Percentiles rank a stretch among this genome's conserved stretches.
Conservation (phyloP, 2,113 vertebrate genomes). For the Sciurus niger region DNA sequence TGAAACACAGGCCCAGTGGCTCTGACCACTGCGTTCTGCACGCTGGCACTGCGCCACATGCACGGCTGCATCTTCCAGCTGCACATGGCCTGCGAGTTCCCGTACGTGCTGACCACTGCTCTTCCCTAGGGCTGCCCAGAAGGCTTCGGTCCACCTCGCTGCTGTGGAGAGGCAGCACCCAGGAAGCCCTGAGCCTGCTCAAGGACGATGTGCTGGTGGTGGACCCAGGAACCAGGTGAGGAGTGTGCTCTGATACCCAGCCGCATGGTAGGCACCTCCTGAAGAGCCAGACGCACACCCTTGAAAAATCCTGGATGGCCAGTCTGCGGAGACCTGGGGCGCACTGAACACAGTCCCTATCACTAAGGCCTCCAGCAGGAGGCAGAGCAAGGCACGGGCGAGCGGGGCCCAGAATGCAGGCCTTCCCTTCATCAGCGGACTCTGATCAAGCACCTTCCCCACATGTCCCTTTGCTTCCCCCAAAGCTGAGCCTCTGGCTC, state of each 20-base stretch:
- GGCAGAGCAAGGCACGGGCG: background rate
- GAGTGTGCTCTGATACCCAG: background rate
- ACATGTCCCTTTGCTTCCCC: slow-evolving; percentile 7
- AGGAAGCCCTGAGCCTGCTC: slow-evolving; percentile 91
- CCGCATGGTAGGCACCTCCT: background rate
- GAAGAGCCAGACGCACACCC: background rate
- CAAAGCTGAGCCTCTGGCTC: background rate
- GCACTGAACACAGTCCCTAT: background rate
- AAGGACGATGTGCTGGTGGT: slow-evolving; percentile 94
- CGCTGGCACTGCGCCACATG: no score
- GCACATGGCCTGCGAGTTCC: no score
- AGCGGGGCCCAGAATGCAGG: background rate
- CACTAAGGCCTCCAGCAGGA: background rate
- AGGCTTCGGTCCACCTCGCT: slow-evolving; percentile 93
- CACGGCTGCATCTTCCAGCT: no score
- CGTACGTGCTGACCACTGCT: background rate
- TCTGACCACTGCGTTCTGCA: background rate
- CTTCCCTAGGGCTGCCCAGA: slow-evolving; percentile 92
- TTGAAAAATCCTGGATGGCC: background rate
- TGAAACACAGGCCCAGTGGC: background rate
- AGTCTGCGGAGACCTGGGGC: background rate
- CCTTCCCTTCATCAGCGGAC: background rate
- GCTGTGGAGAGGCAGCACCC: slow-evolving; percentile 93
- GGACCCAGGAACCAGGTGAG: slow-evolving; percentile 95
- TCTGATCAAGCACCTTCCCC: background rate